Conservation (phyloP, 2,888 invertebrate species). For the Tetanocera ferruginea region DNA sequence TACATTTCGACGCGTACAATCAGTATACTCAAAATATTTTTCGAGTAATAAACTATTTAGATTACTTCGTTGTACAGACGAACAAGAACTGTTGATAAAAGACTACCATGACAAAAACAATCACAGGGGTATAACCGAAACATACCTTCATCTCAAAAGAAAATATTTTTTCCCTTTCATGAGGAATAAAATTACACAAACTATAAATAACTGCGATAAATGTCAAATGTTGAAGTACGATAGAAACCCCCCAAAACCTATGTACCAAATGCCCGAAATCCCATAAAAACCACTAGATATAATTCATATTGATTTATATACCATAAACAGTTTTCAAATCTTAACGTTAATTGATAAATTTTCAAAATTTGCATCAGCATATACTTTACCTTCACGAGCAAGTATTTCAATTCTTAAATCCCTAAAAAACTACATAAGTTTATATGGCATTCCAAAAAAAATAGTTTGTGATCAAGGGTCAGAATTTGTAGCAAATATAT, state of each 20-base stretch:
- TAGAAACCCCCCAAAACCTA: too few species aligned
- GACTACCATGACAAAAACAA: too few species aligned
- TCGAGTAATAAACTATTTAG: too few species aligned
- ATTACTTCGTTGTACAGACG: too few species aligned
- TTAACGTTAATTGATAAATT: background rate
- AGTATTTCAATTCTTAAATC: slow-evolving; percentile 39
- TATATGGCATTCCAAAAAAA: slow-evolving; percentile 40
- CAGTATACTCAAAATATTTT: too few species aligned
- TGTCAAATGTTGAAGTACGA: too few species aligned
- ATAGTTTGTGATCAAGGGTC: slow-evolving; percentile 38
- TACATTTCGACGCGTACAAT: too few species aligned
- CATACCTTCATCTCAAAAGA: slow-evolving; percentile 44
- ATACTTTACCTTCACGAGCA: slow-evolving; percentile 34
- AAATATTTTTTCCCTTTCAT: slow-evolving; percentile 47
- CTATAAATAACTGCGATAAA: slow-evolving; percentile 48
- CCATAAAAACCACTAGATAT: too few species aligned
- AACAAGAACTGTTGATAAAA: too few species aligned
- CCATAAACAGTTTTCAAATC: background rate
- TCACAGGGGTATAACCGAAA: slow-evolving; percentile 45
- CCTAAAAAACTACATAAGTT: slow-evolving; percentile 36
- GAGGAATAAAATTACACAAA: slow-evolving; percentile 48
- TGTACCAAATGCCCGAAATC: too few species aligned
- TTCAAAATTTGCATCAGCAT: slow-evolving; percentile 23
- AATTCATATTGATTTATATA: too few species aligned
- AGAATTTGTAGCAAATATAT: slow-evolving; percentile 41